Evolutionary conservation across 2,113 vertebrate species (phyloP).

Genomic region (Camelus dromedarius): DNA sequence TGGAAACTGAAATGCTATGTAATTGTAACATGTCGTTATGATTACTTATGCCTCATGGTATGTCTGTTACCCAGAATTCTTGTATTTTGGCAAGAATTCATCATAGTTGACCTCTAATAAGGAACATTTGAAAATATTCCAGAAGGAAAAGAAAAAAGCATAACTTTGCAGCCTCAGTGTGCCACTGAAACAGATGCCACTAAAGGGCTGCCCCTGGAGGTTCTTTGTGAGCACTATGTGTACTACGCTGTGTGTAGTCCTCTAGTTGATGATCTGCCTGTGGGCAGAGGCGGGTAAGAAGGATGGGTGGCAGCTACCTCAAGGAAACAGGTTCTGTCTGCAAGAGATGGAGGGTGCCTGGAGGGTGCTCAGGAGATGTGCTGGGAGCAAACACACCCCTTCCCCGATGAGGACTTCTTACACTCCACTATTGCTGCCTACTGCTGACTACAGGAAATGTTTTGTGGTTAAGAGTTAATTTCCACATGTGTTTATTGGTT

Average conservation of each 20-base stretch:
- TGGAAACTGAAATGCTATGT: background rate
- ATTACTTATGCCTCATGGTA: background rate
- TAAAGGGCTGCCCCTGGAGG: background rate
- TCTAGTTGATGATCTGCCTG: background rate
- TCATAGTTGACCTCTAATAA: background rate
- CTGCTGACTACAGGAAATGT: background rate
- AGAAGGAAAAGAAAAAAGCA: background rate
- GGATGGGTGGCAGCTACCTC: background rate
- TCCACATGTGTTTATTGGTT: background rate
- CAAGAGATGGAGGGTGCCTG: background rate
- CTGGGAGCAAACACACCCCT: background rate
- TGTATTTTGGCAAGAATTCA: conserved; percentile 41
- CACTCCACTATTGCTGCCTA: background rate
- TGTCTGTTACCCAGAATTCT: background rate
- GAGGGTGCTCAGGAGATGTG: accelerated
- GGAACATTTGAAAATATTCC: conserved; percentile 30
- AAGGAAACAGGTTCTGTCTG: background rate
- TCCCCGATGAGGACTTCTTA: background rate
- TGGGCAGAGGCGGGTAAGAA: background rate
- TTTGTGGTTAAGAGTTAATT: background rate
- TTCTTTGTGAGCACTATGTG: accelerated
- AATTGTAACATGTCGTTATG: background rate
- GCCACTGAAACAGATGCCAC: background rate
- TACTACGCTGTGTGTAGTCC: too few relatives aligned
- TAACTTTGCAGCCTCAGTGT: background rate